Evolutionary conservation across 2,113 vertebrate species (phyloP).

Genomic region (Bufo gargarizans): DNA sequence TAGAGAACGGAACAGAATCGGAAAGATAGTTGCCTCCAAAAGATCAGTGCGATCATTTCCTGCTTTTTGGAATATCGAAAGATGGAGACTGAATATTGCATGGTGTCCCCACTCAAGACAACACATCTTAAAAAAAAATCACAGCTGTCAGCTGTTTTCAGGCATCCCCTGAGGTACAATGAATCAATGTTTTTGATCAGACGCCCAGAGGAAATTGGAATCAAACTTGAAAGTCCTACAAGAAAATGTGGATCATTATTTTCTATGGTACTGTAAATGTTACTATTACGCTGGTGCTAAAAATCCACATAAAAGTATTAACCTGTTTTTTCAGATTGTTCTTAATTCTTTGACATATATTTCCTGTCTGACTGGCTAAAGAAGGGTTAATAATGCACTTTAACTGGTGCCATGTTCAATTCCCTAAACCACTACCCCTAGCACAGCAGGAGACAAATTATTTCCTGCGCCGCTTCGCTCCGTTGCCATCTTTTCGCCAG

Average conservation of each 20-base stretch:
- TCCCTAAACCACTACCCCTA: slow-evolving; percentile 19
- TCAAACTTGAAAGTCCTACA: background rate
- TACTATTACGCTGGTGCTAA: background rate
- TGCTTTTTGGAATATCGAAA: background rate
- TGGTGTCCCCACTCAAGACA: background rate
- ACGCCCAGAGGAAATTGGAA: background rate
- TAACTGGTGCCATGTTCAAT: slow-evolving; percentile 24
- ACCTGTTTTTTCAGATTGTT: background rate
- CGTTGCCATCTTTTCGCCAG: slow-evolving; percentile 53
- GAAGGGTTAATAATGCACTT: slow-evolving; percentile 27
- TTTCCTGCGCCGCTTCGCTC: slow-evolving; percentile 55
- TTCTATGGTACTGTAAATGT: background rate
- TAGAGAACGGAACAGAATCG: background rate
- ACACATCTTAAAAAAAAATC: background rate
- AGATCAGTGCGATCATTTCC: background rate
- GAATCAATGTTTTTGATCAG: background rate
- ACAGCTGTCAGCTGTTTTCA: background rate
- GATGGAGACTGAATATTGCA: background rate
- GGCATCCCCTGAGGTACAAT: background rate
- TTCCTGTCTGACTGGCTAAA: background rate
- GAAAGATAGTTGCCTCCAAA: background rate
- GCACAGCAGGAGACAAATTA: slow-evolving; percentile 54
- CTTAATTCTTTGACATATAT: background rate
- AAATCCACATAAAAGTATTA: background rate
- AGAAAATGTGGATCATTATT: background rate